Evolutionary conservation across 2,888 invertebrate genomes (phyloP).

Genomic region (Hanleya hanleyi): DNA sequence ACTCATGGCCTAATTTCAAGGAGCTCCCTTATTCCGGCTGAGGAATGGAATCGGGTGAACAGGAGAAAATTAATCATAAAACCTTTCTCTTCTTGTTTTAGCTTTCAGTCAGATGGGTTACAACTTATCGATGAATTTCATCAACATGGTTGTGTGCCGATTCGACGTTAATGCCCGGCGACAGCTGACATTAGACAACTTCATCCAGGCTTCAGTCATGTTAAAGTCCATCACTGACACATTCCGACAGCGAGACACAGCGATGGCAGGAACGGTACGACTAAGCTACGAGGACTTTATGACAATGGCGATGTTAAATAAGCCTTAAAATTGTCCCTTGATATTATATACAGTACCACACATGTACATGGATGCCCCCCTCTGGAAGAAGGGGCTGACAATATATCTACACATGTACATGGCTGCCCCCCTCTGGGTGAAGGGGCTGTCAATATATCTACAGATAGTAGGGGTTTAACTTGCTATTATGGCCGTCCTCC

Average conservation of each 20-base stretch:
- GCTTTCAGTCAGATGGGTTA: slow-evolving; percentile 93
- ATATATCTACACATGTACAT: too few relatives aligned
- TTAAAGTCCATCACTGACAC: slow-evolving; percentile 84
- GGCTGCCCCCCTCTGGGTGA: too few relatives aligned
- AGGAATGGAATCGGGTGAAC: too few relatives aligned
- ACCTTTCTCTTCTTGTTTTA: slow-evolving; percentile 68
- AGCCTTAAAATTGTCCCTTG: neutral
- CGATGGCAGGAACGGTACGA: slow-evolving; percentile 86
- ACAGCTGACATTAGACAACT: slow-evolving; percentile 86
- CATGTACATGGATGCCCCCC: too few relatives aligned
- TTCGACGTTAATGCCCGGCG: slow-evolving; percentile 80
- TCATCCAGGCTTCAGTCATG: slow-evolving; percentile 91
- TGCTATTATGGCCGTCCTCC: too few relatives aligned
- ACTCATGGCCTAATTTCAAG: too few relatives aligned
- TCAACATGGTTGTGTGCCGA: slow-evolving; percentile 82
- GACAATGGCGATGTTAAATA: slow-evolving; percentile 80
- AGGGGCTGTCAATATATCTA: too few relatives aligned
- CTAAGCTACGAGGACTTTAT: slow-evolving; percentile 95
- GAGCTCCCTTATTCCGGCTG: too few relatives aligned
- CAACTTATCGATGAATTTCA: slow-evolving; percentile 85
- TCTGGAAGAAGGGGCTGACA: too few relatives aligned
- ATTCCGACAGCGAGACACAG: slow-evolving; percentile 85
- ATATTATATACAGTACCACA: too few relatives aligned
- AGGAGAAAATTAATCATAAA: too few relatives aligned
- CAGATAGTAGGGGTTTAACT: too few relatives aligned